Conservation (phyloP, 30 jellyfish, hydroid and myxozoan species). For the Hydractinia echinata region DNA sequence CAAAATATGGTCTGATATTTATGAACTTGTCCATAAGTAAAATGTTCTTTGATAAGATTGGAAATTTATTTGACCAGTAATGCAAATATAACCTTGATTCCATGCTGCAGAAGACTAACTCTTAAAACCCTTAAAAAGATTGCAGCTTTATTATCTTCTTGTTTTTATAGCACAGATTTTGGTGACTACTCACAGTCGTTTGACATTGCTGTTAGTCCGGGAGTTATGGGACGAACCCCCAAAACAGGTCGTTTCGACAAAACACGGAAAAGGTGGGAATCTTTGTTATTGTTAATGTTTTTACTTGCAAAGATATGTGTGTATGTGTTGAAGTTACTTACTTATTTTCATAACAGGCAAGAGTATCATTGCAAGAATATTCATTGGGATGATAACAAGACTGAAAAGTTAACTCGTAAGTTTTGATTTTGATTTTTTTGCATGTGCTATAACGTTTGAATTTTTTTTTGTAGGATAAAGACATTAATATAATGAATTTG, state of each 20-base stretch:
- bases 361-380: conserved; percentile 64
- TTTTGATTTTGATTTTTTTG: not conserved
- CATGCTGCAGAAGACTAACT: too few relatives aligned
- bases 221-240: conserved; percentile 83
- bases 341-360: not conserved
- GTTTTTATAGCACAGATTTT: conserved; percentile 34
- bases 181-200: conserved; percentile 81
- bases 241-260: conserved; percentile 55
- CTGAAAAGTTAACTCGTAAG: conserved; percentile 9
- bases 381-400: conserved; percentile 51
- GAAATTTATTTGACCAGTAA: too few relatives aligned
- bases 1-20: too few relatives aligned
- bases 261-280: conserved; percentile 41
- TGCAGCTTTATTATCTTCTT: not conserved
- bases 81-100: too few relatives aligned
- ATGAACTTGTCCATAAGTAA: too few relatives aligned
- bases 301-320: not conserved
- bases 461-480: too few relatives aligned
- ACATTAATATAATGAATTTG: too few relatives aligned
- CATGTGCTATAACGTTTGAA: not conserved
- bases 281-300: not conserved
- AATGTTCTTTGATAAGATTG: too few relatives aligned
- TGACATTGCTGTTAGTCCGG: conserved; percentile 90
- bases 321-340: not conserved
- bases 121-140: too few relatives aligned